Evolutionary conservation across 2,888 invertebrate genomes (phyloP).

Genomic region (Atrina japonica): DNA sequence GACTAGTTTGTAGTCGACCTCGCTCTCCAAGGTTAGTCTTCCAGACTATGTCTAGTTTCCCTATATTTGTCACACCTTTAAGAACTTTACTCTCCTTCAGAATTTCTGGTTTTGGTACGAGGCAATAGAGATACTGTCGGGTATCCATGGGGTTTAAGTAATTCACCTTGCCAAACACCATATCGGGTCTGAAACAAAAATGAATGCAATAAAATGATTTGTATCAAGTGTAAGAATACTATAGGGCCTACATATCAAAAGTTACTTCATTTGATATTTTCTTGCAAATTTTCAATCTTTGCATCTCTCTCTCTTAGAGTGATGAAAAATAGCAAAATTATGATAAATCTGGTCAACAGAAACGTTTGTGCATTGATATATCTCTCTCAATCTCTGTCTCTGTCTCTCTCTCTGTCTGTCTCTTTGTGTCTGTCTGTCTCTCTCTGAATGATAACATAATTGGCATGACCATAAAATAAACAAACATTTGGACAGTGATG

Average conservation of each 20-base stretch:
- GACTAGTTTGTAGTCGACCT: slow-evolving; percentile 97
- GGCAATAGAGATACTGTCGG: slow-evolving; percentile 96
- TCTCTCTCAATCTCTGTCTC: background rate
- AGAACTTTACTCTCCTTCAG: slow-evolving; percentile 89
- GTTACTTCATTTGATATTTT: too few species aligned
- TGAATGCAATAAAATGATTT: too few species aligned
- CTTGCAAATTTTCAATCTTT: too few species aligned
- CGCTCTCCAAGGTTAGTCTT: slow-evolving; percentile 97
- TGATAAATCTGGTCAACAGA: too few species aligned
- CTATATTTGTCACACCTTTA: slow-evolving; percentile 85
- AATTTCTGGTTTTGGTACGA: slow-evolving; percentile 90
- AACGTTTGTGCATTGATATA: background rate
- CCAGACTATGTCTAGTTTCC: slow-evolving; percentile 99
- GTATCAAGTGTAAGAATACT: too few species aligned
- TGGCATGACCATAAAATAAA: too few species aligned
- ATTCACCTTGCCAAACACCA: slow-evolving; percentile 81
- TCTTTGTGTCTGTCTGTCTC: background rate
- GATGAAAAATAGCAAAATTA: too few species aligned
- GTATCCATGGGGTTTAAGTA: slow-evolving; percentile 92
- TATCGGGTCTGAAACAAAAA: slow-evolving; percentile 56
- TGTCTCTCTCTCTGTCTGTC: background rate
- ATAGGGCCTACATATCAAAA: too few species aligned
- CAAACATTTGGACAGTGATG: too few species aligned
- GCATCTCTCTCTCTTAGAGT: too few species aligned
- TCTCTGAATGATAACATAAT: too few species aligned